These are phyloP conservation scores for Cyclura pinguis DNA, from an alignment of 2,797 vertebrate species.

Conservation along the genomic window DNA sequence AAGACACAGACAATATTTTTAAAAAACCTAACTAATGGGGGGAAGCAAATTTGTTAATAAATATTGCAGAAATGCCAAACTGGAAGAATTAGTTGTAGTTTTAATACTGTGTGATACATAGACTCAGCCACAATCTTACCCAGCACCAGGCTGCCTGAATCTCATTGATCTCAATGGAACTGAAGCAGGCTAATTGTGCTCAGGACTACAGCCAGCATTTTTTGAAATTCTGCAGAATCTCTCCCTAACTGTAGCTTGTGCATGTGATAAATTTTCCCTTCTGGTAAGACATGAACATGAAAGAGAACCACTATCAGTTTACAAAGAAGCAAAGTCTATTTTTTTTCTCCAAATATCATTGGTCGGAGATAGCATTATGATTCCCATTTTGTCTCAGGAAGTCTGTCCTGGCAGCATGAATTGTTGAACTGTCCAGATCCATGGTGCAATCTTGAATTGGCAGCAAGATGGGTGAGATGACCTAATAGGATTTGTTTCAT, in stretches of 20 bases:
- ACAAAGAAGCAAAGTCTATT: slow-evolving; percentile 29
- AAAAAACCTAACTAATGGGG: neutral
- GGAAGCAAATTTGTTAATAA: neutral
- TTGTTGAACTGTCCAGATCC: slow-evolving; percentile 35
- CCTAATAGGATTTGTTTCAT: slow-evolving; percentile 47
- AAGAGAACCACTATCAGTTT: slow-evolving; percentile 67
- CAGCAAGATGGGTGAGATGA: slow-evolving; percentile 38
- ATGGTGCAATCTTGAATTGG: neutral
- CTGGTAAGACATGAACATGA: slow-evolving; percentile 57
- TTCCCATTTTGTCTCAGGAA: slow-evolving; percentile 16
- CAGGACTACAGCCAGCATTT: slow-evolving; percentile 37
- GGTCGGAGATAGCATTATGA: slow-evolving; percentile 29
- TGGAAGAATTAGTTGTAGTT: rapidly evolving
- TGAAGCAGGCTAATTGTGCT: neutral
- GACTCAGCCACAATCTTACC: slow-evolving; percentile 9
- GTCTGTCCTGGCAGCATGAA: neutral
- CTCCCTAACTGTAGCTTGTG: slow-evolving; percentile 50
- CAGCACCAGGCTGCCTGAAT: neutral
- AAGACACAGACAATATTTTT: neutral
- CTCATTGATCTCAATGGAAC: neutral
- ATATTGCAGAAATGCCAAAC: neutral
- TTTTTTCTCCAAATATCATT: slow-evolving; percentile 8
- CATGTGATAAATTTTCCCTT: slow-evolving; percentile 28
- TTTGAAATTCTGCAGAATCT: slow-evolving; percentile 66
- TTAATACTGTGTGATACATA: slow-evolving; percentile 37